These are phyloP conservation scores for Drosophila kohkoa DNA, from an alignment of 1,140 invertebrate species.

Conservation along the genomic window DNA sequence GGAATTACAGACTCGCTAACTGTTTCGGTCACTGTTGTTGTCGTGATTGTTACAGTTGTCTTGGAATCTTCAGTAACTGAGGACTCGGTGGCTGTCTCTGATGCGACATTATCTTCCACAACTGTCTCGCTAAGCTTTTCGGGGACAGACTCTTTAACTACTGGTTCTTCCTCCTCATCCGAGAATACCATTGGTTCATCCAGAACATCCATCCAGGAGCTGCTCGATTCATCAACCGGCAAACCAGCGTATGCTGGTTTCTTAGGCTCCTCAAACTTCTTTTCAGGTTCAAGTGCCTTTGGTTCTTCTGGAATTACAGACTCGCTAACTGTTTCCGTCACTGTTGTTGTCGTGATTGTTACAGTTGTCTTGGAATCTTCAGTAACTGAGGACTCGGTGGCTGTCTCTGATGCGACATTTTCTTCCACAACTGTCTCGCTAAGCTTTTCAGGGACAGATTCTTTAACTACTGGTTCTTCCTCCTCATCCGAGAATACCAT, in stretches of 20 bases:
- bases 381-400: not conserved
- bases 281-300: not conserved
- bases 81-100: too few species aligned
- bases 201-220: slow-evolving; percentile 85
- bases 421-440: slow-evolving; percentile 12
- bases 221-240: slow-evolving; percentile 74
- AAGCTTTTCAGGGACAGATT: slow-evolving; percentile 9
- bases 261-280: slow-evolving; percentile 39
- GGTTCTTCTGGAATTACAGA: not conserved
- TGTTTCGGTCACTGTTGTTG: slow-evolving; percentile 23
- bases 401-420: slow-evolving; percentile 4
- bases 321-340: slow-evolving; percentile 9
- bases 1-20: not conserved
- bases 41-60: slow-evolving; percentile 6
- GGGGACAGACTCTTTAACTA: slow-evolving; percentile 13
- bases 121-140: too few species aligned
- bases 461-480: slow-evolving; percentile 5
- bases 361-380: not conserved
- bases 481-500: slow-evolving; percentile 85
- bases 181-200: slow-evolving; percentile 86
- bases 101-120: too few species aligned
- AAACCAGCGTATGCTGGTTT: slow-evolving; percentile 75
- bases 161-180: slow-evolving; percentile 83
- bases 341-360: slow-evolving; percentile 12
- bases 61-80: too few species aligned